Conservation (phyloP, 2,888 invertebrate species). For the Schizaphis graminum region DNA sequence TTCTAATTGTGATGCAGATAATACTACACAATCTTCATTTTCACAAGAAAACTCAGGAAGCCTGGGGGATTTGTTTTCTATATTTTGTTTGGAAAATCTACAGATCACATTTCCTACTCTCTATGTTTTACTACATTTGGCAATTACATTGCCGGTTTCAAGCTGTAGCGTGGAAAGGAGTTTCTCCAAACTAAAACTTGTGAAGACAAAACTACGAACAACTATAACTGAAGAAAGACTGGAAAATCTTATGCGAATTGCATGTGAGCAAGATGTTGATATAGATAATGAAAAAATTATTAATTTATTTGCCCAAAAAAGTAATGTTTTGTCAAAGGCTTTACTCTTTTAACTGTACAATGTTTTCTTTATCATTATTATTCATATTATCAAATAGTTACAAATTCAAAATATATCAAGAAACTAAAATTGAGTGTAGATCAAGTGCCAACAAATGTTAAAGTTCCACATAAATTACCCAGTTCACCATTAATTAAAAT, state of each 20-base stretch:
- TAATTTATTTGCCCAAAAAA: too few relatives aligned
- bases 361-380: too few relatives aligned
- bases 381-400: too few relatives aligned
- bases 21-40: constrained; percentile 23
- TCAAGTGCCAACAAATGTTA: neutral
- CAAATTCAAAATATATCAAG: neutral
- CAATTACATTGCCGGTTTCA: constrained; percentile 26
- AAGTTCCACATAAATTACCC: neutral
- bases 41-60: constrained; percentile 30
- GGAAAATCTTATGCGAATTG: too few relatives aligned
- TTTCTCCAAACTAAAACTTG: constrained; percentile 38
- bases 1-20: constrained; percentile 23
- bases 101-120: constrained; percentile 1
- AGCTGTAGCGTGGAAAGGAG: constrained; percentile 22
- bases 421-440: neutral
- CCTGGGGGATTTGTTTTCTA: constrained; percentile 1
- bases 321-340: too few relatives aligned
- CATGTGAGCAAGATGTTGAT: too few relatives aligned
- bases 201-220: constrained; percentile 32
- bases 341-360: too few relatives aligned
- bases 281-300: too few relatives aligned
- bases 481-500: constrained; percentile 8
- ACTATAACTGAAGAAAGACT: constrained; percentile 36
- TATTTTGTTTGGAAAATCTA: constrained; percentile 27
- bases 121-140: constrained; percentile 38